phyloP scores from a whole-genome alignment of 2,888 invertebrate species.

The Bruchidius siliquastri region DNA sequence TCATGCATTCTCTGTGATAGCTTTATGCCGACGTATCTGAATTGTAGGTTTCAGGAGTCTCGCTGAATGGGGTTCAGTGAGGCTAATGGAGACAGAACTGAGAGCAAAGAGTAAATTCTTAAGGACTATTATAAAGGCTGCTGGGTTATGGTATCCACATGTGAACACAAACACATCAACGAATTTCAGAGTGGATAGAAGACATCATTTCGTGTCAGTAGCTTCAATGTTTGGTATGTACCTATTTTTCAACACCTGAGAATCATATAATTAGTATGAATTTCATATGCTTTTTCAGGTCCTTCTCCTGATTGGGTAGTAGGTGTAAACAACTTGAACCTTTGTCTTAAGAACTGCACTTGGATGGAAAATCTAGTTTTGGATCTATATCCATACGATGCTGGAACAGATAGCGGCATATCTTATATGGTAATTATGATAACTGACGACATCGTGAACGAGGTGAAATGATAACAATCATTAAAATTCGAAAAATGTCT shows the following conservation, averaged over 20 bases:
- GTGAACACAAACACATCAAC: slow-evolving; percentile 81
- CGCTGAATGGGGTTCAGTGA: slow-evolving; percentile 88
- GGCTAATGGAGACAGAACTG: slow-evolving; percentile 83
- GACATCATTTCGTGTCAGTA: slow-evolving; percentile 80
- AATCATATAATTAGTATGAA: neutral
- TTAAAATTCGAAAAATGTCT: too few relatives aligned
- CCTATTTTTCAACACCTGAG: neutral
- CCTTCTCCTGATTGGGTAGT: slow-evolving; percentile 99
- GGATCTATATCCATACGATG: slow-evolving; percentile 91
- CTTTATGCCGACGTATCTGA: too few relatives aligned
- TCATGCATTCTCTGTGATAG: neutral
- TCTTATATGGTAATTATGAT: slow-evolving; percentile 76
- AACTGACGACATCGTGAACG: too few relatives aligned
- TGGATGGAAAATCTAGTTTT: slow-evolving; percentile 83
- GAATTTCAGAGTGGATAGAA: slow-evolving; percentile 76
- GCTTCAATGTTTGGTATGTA: slow-evolving; percentile 76
- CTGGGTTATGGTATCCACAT: slow-evolving; percentile 84
- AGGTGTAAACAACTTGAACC: slow-evolving; percentile 81
- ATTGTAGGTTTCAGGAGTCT: slow-evolving; percentile 63
- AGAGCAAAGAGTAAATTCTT: slow-evolving; percentile 72
- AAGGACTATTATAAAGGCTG: slow-evolving; percentile 82
- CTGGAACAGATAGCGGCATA: slow-evolving; percentile 91
- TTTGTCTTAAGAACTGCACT: slow-evolving; percentile 84
- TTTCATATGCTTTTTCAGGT: slow-evolving; percentile 49
- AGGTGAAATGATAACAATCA: too few relatives aligned